Evolutionary conservation across 2,888 invertebrate genomes (phyloP).

Genomic region (Morpho helenor): DNA sequence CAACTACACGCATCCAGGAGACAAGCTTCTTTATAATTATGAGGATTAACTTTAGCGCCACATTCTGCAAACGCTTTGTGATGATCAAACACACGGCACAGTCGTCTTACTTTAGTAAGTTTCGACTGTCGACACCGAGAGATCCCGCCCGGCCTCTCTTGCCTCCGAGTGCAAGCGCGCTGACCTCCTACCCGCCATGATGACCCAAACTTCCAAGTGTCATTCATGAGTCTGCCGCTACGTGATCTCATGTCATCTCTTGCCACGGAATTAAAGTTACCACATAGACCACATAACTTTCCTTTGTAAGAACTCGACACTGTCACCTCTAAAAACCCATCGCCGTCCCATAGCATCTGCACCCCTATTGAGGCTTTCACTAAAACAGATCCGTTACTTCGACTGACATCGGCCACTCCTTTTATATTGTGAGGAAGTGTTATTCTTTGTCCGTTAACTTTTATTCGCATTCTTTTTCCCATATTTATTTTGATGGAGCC

Average conservation of each 20-base stretch:
- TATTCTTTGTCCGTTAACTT: slow-evolving; percentile 89
- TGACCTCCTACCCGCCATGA: slow-evolving; percentile 95
- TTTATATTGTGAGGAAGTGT: slow-evolving; percentile 82
- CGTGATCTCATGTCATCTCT: slow-evolving; percentile 90
- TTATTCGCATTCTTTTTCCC: slow-evolving; percentile 91
- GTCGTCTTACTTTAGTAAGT: slow-evolving; percentile 59
- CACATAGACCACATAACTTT: slow-evolving; percentile 94
- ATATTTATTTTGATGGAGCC: slow-evolving; percentile 88
- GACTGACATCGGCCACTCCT: slow-evolving; percentile 80
- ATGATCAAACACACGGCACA: slow-evolving; percentile 74
- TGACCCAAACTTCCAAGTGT: slow-evolving; percentile 86
- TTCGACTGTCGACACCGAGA: slow-evolving; percentile 73
- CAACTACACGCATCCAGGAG: slow-evolving; percentile 94
- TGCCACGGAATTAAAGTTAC: slow-evolving; percentile 93
- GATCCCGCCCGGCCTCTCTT: slow-evolving; percentile 61
- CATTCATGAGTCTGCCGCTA: slow-evolving; percentile 82
- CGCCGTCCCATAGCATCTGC: slow-evolving; percentile 94
- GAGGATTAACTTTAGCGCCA: slow-evolving; percentile 87
- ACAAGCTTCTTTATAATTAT: slow-evolving; percentile 92
- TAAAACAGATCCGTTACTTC: slow-evolving; percentile 83
- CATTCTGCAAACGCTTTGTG: slow-evolving; percentile 85
- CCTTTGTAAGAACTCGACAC: slow-evolving; percentile 85
- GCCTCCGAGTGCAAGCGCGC: slow-evolving; percentile 83
- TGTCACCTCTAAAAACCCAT: slow-evolving; percentile 94
- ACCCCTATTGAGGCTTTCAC: slow-evolving; percentile 87